Conservation (phyloP, 2,797 vertebrate genomes). For the Sebastes paucispinis region DNA sequence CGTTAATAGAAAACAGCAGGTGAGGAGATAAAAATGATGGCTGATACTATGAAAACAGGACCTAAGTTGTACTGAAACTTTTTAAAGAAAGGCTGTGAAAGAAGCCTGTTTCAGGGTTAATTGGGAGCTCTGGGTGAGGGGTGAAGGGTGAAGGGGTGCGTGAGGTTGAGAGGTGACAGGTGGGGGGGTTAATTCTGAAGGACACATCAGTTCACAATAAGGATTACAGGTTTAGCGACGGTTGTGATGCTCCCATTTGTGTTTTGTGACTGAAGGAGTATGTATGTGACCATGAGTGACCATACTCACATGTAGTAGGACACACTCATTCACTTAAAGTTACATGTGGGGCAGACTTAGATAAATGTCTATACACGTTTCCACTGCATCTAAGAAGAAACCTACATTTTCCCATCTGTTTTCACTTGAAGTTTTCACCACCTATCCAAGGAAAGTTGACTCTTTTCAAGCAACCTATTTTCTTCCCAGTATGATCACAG, state of each 20-base stretch:
- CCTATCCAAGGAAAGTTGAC: background rate
- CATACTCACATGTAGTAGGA: background rate
- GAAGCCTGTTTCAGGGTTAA: conserved; percentile 21
- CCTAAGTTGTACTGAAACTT: background rate
- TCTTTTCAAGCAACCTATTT: background rate
- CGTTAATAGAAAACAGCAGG: too few species aligned
- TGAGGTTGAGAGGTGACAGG: conserved; percentile 5
- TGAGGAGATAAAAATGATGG: background rate
- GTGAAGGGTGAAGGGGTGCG: background rate
- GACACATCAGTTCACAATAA: conserved; percentile 5
- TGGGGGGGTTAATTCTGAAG: background rate
- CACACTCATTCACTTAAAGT: background rate
- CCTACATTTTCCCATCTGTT: background rate
- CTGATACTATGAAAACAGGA: background rate
- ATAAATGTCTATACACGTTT: background rate
- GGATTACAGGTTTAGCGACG: conserved; percentile 5
- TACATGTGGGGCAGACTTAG: background rate
- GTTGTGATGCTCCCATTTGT: background rate
- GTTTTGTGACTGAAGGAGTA: background rate
- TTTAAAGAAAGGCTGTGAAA: background rate
- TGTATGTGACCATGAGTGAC: background rate
- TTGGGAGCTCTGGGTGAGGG: background rate
- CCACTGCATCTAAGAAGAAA: background rate
- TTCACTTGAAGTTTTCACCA: background rate
- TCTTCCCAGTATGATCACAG: background rate